Base-by-base conservation (phyloP, 2,888 invertebrate species). In the Brenthis hecate region DNA sequence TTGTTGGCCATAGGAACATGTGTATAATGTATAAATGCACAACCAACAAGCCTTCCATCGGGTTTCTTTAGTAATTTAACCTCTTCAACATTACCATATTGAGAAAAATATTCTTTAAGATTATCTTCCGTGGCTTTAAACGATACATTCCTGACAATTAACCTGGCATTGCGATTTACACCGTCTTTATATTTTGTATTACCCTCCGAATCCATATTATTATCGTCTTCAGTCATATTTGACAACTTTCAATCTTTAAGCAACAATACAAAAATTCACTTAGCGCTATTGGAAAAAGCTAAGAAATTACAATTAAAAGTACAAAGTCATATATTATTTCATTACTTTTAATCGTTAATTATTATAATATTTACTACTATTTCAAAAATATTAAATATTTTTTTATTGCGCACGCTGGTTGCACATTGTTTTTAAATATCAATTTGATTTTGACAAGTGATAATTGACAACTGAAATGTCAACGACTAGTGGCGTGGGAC, bases 1-100 rank as follows among this genome's bases (percentile, higher is more conserved):
- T 96, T 96, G n/a, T 96, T 95, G 1, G 99, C 99, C 91, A 96
- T 95, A 65, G 95, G 95, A 13, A 96, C 95, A 71, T 94, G 94
- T 74, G 94, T 94, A 79, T 96, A 99, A 84, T 98, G 97, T 2
- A 99, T 94, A 91, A 99, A 99, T 3, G 96, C 98, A 91, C 98
- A 99, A 1, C 99, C 99, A 13, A 97, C 95, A 2, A 96, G 88
- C 81, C 96, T 96, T 1, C 96, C 97, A 90, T 97, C 96, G 0
- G 95, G 93, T 74, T 95, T 96, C 78, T 95, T 96, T 1, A 97
- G 84, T 55, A 98, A 84, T 77, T 96, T 95, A 8, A 98, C 94
- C 79, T 98, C 97, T 77, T 94, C 92, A 13, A 98, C 91, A 63
- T 94, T 94, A 0, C 98, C 98, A 88, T 95, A 97, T 74, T 95